A percentile compares a stretch with the other conserved stretches of the same genome.
Evolutionary conservation across 2,888 invertebrate genomes (phyloP).

Genomic region (Itoplectis maculator): DNA sequence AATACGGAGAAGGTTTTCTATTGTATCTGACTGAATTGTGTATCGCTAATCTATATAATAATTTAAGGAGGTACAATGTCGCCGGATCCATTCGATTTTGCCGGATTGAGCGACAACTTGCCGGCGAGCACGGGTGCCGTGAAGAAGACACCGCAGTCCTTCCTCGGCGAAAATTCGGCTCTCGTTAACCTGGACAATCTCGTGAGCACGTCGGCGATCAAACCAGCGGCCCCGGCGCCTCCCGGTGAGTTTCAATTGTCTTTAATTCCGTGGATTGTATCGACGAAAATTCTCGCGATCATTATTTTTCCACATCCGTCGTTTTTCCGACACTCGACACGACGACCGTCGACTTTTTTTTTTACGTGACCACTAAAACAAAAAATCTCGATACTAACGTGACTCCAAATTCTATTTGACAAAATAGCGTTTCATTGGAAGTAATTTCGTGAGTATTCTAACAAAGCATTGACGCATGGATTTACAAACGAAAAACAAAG

Average conservation of each 20-base stretch:
- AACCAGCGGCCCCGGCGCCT: constrained; percentile 83
- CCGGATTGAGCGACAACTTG: constrained; percentile 86
- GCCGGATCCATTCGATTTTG: constrained; percentile 90
- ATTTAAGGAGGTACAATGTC: constrained; percentile 82
- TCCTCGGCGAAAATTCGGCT: constrained; percentile 98
- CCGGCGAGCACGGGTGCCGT: constrained; percentile 86
- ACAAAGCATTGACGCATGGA: constrained; percentile 67
- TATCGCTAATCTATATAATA: neutral
- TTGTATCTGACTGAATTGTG: too few species aligned
- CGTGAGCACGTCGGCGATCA: constrained; percentile 87
- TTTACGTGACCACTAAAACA: constrained; percentile 20
- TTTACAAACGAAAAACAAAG: neutral
- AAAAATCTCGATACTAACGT: constrained; percentile 42
- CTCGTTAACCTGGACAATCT: constrained; percentile 99
- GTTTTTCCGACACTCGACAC: constrained; percentile 8
- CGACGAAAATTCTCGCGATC: neutral
- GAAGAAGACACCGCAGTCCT: constrained; percentile 97
- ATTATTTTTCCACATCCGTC: constrained; percentile 18
- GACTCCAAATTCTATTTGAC: constrained; percentile 73
- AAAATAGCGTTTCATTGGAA: constrained; percentile 84
- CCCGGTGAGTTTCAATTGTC: constrained; percentile 83
- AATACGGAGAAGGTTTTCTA: neutral
- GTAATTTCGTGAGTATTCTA: constrained; percentile 83
- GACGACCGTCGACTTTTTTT: constrained; percentile 30
- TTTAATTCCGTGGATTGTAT: too few species aligned